phyloP scores from a whole-genome alignment of 2,797 vertebrate species.

The Pseudochaenichthys georgianus region DNA sequence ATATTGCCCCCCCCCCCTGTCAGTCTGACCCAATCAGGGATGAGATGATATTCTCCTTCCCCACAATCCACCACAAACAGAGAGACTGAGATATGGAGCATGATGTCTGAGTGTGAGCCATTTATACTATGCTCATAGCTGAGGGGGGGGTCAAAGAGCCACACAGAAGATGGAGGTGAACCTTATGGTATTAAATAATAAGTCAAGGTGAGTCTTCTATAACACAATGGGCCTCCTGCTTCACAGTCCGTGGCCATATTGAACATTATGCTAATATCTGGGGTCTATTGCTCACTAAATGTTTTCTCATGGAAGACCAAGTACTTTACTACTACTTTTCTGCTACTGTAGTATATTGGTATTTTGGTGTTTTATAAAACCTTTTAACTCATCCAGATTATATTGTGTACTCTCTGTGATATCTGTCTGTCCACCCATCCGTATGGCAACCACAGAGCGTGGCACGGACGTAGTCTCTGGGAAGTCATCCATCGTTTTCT shows the following conservation, averaged over 20 bases:
- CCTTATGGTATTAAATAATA: slow-evolving; percentile 41
- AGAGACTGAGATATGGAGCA: slow-evolving; percentile 52
- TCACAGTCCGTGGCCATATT: slow-evolving; percentile 9
- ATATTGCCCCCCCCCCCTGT: slow-evolving; percentile 59
- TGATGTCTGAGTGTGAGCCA: slow-evolving; percentile 31
- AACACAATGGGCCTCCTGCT: slow-evolving; percentile 20
- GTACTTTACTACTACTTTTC: neutral
- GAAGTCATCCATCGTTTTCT: no score
- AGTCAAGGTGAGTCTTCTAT: slow-evolving; percentile 21
- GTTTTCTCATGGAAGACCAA: neutral
- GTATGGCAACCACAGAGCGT: no score
- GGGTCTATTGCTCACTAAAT: slow-evolving; percentile 16
- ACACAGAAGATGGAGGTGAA: slow-evolving; percentile 49
- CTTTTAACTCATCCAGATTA: no score
- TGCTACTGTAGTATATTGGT: no score
- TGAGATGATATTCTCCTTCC: slow-evolving; percentile 67
- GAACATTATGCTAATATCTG: slow-evolving; percentile 16
- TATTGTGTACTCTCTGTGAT: no score
- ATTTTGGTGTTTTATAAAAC: no score
- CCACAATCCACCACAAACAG: slow-evolving; percentile 38
- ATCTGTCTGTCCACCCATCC: no score
- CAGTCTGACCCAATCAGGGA: slow-evolving; percentile 73
- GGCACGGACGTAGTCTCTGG: no score
- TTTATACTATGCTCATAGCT: slow-evolving; percentile 40
- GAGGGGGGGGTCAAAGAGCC: neutral